Conservation (phyloP, 2,113 vertebrate genomes). For the Ardeotis arabs region DNA sequence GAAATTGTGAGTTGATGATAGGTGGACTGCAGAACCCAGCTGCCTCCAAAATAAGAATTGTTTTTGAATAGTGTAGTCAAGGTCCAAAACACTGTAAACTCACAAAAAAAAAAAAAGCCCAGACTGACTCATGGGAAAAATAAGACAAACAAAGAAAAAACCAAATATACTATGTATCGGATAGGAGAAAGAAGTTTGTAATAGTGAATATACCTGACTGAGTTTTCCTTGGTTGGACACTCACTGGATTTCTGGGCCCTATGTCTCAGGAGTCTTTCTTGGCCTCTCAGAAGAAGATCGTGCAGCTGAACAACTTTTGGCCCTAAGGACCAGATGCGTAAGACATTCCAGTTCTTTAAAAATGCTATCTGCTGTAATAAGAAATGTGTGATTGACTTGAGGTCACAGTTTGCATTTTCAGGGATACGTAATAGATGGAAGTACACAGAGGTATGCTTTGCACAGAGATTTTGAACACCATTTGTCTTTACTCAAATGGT, state of each 20-base stretch:
- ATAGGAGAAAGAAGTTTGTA: neutral
- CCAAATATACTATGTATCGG: neutral
- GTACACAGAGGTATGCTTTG: neutral
- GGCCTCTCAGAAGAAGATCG: neutral
- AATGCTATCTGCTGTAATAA: neutral
- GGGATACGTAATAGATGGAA: neutral
- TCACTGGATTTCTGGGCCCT: neutral
- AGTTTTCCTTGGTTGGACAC: neutral
- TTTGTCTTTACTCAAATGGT: neutral
- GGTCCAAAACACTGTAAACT: neutral
- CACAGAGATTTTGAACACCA: neutral
- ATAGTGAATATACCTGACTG: neutral
- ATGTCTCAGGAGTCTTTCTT: neutral
- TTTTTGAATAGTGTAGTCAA: neutral
- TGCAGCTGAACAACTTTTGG: neutral
- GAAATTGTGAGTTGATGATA: neutral
- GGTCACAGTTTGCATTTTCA: neutral
- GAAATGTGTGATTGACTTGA: accelerated
- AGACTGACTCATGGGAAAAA: neutral
- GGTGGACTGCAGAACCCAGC: neutral
- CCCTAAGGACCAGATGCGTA: neutral
- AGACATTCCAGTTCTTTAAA: neutral
- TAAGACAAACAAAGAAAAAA: neutral
- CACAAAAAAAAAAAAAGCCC: neutral
- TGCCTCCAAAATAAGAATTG: neutral